phyloP scores from a whole-genome alignment of 2,888 invertebrate species.

The Hofmannophila pseudospretella region DNA sequence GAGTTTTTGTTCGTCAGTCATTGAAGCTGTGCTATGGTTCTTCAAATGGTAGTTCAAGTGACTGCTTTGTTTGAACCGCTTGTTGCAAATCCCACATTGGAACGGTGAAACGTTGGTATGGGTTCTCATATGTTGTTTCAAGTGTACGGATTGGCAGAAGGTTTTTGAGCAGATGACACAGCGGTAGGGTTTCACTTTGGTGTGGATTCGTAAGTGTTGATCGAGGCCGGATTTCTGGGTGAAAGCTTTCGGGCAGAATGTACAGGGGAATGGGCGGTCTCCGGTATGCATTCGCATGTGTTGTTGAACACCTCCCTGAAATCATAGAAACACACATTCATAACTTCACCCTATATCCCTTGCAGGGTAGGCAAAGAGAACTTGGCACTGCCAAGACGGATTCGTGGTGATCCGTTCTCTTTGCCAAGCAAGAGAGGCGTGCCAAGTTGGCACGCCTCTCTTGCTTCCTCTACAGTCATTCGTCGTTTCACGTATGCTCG shows the following conservation, averaged over 20 bases:
- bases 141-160: conserved; percentile 61
- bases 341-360: no score
- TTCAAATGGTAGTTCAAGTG: conserved; percentile 65
- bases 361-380: no score
- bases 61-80: conserved; percentile 55
- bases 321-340: no score
- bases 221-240: conserved; percentile 68
- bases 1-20: conserved; percentile 42
- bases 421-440: no score
- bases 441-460: no score
- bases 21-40: conserved; percentile 45
- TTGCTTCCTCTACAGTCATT: no score
- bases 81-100: conserved; percentile 55
- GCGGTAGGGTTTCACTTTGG: conserved; percentile 54
- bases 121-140: conserved; percentile 66
- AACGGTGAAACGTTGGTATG: conserved; percentile 57
- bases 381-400: no score
- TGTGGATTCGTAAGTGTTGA: conserved; percentile 64
- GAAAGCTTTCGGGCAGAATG: conserved; percentile 58
- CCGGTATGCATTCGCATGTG: conserved; percentile 64
- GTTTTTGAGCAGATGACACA: conserved; percentile 62
- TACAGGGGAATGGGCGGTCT: conserved; percentile 57
- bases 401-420: no score
- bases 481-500: no score
- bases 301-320: conserved; percentile 56